These are phyloP conservation scores for Chironomus tepperi DNA, from an alignment of 1,140 invertebrate genomes.

Conservation along the genomic window DNA sequence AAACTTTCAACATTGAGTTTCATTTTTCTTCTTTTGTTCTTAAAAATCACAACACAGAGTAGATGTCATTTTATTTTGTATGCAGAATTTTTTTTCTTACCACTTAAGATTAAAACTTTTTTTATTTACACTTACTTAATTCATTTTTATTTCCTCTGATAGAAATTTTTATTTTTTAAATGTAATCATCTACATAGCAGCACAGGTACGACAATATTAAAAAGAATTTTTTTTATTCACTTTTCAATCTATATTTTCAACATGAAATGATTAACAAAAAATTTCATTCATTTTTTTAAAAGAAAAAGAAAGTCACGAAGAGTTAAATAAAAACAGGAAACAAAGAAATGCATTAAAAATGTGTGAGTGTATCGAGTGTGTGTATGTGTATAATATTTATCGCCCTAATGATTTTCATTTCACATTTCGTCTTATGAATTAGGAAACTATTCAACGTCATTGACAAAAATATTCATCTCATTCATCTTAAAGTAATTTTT, in stretches of 20 bases:
- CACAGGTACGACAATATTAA: conserved; percentile 6
- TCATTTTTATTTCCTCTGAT: not conserved
- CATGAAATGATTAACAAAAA: not conserved
- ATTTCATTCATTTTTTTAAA: too few relatives aligned
- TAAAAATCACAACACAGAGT: conserved; percentile 13
- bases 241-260: not conserved
- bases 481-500: too few relatives aligned
- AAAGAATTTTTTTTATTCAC: not conserved
- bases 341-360: not conserved
- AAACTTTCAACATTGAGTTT: not conserved
- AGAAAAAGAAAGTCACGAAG: too few relatives aligned
- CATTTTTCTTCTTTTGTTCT: not conserved
- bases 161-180: not conserved
- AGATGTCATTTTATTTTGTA: conserved; percentile 9
- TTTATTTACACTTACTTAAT: not conserved
- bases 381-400: not conserved
- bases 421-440: not conserved
- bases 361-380: not conserved
- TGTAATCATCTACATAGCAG: not conserved
- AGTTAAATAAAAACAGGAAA: too few relatives aligned
- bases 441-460: conserved; percentile 2
- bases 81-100: conserved; percentile 17
- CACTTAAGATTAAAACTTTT: conserved; percentile 4
- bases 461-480: not conserved
- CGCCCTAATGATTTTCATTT: too few relatives aligned